A percentile compares a stretch with the other conserved stretches of the same genome.
phyloP scores from a whole-genome alignment of 2,113 vertebrate species.

The Clupea harengus region DNA sequence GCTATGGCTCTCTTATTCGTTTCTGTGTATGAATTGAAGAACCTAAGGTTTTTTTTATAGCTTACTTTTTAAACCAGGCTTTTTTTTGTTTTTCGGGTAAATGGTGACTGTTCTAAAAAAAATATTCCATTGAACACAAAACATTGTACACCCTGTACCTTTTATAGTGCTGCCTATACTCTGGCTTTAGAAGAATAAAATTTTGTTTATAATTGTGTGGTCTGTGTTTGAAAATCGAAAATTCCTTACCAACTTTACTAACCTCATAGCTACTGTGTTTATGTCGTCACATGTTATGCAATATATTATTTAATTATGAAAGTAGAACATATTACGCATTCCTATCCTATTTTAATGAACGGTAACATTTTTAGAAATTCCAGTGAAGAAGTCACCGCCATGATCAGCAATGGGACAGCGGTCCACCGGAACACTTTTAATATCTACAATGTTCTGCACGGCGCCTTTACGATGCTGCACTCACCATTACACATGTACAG shows the following conservation, averaged over 20 bases:
- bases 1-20: background rate
- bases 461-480: conserved; percentile 25
- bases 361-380: too few relatives aligned
- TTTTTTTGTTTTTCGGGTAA: background rate
- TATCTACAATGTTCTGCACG: background rate
- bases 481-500: conserved; percentile 32
- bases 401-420: background rate
- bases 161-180: background rate
- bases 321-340: too few relatives aligned
- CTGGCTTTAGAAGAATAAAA: background rate
- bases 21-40: too few relatives aligned
- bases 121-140: background rate
- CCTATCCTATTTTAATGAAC: too few relatives aligned
- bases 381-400: background rate
- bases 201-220: background rate
- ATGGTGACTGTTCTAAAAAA: background rate
- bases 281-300: background rate
- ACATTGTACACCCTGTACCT: background rate
- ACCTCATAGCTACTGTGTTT: background rate
- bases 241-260: background rate
- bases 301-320: too few relatives aligned
- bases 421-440: background rate
- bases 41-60: background rate
- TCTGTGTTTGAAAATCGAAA: background rate
- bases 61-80: background rate